A percentile compares a stretch with the other conserved stretches of the same genome.
These are phyloP conservation scores for Cossypha heuglini DNA, from an alignment of 2,797 vertebrate species.

Conservation along the genomic window DNA sequence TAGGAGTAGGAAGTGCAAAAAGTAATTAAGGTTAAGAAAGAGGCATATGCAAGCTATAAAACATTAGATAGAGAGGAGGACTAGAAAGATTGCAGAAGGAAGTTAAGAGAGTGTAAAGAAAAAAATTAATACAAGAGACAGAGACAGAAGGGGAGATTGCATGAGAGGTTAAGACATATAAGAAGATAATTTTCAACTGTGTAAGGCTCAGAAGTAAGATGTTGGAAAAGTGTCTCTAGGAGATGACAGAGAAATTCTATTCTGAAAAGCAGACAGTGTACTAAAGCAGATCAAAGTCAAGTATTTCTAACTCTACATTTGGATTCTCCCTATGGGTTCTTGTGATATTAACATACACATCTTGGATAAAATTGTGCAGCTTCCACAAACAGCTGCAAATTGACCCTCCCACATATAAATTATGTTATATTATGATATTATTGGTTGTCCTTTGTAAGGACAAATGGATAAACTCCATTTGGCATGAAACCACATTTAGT, in stretches of 20 bases:
- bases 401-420: not conserved
- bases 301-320: not conserved
- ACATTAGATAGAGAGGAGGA: slow-evolving; percentile 61
- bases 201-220: not conserved
- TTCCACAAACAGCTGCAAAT: not conserved
- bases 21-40: slow-evolving; percentile 55
- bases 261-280: not conserved
- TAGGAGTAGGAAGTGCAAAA: slow-evolving; percentile 39
- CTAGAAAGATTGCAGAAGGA: slow-evolving; percentile 65
- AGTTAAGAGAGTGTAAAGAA: slow-evolving; percentile 64
- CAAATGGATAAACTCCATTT: not conserved
- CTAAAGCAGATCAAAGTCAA: not conserved
- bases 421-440: not conserved
- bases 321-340: not conserved
- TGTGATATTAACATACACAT: not conserved
- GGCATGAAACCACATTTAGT: not conserved
- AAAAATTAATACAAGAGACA: slow-evolving; percentile 50
- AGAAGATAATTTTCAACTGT: slow-evolving; percentile 10
- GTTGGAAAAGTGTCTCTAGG: not conserved
- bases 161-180: slow-evolving; percentile 30
- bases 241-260: not conserved
- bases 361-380: not conserved
- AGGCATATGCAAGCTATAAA: slow-evolving; percentile 62
- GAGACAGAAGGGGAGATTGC: slow-evolving; percentile 9
- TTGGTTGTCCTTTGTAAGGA: not conserved